A percentile compares a stretch with the other conserved stretches of the same genome.
Conservation (phyloP, 2,113 vertebrate genomes). For the Desmodus rotundus region DNA sequence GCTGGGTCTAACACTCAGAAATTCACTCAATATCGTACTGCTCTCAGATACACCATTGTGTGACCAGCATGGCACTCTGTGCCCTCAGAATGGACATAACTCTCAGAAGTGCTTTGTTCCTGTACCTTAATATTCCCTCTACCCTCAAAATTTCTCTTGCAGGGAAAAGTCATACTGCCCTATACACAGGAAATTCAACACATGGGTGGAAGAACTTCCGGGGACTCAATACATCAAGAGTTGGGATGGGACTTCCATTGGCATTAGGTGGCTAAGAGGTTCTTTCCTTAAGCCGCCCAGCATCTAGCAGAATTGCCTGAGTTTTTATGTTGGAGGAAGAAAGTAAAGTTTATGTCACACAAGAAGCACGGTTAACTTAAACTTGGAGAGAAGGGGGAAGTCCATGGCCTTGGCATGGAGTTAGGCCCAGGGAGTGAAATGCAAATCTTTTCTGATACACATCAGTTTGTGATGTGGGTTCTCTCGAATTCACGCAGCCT, state of each 20-base stretch:
- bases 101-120: background rate
- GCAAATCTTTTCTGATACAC: background rate
- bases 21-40: background rate
- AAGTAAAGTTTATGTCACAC: background rate
- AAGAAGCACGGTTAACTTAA: background rate
- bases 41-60: background rate
- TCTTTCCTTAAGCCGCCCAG: constrained; percentile 10
- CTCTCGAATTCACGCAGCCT: background rate
- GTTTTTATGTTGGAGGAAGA: background rate
- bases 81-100: background rate
- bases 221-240: background rate
- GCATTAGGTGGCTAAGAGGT: background rate
- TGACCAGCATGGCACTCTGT: background rate
- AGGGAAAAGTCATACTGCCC: background rate
- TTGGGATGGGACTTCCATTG: background rate
- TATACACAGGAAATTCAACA: background rate
- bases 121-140: background rate
- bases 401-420: background rate
- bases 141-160: background rate
- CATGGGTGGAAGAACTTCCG: background rate
- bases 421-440: background rate
- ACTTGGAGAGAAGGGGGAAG: background rate
- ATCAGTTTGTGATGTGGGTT: background rate
- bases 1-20: background rate
- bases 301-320: background rate